phyloP scores from a whole-genome alignment of 2,888 invertebrate genomes.

The Brassicogethes aeneus region DNA sequence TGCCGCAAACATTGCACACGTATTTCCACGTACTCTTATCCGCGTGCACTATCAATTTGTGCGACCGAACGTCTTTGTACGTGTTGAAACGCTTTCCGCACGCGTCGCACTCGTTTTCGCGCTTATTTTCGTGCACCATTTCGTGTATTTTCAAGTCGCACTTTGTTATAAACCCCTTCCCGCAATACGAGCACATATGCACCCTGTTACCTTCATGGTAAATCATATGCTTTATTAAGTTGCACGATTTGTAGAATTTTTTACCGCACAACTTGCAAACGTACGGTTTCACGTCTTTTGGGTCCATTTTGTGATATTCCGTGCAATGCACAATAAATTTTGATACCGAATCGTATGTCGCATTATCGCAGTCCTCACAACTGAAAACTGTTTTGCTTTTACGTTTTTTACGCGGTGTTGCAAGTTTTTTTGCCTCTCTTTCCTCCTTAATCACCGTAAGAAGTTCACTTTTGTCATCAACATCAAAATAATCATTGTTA shows the following conservation, averaged over 20 bases:
- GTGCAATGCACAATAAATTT: constrained; percentile 22
- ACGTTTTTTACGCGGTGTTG: neutral
- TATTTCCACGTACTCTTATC: constrained; percentile 30
- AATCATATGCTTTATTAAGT: constrained; percentile 26
- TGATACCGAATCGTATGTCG: constrained; percentile 17
- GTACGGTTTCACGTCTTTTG: constrained; percentile 25
- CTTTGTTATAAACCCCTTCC: constrained; percentile 37
- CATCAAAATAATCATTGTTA: no score
- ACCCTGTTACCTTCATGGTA: constrained; percentile 26
- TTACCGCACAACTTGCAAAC: constrained; percentile 23
- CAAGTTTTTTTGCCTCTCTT: neutral
- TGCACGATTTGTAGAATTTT: constrained; percentile 25
- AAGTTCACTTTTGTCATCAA: no score
- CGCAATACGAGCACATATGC: constrained; percentile 29
- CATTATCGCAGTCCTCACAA: constrained; percentile 21
- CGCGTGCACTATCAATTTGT: constrained; percentile 30
- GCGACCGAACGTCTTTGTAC: constrained; percentile 28
- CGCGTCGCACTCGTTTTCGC: constrained; percentile 26
- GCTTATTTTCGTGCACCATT: constrained; percentile 27
- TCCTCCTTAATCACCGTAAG: no score
- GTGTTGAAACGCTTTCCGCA: constrained; percentile 29
- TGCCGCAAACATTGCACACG: constrained; percentile 24
- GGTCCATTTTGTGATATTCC: constrained; percentile 20
- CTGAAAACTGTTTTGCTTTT: constrained; percentile 10
- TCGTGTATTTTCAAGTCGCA: constrained; percentile 28